These are phyloP conservation scores for Actinopyga echinites DNA, from an alignment of 53 echinoderm and acorn worm species.

Conservation along the genomic window DNA sequence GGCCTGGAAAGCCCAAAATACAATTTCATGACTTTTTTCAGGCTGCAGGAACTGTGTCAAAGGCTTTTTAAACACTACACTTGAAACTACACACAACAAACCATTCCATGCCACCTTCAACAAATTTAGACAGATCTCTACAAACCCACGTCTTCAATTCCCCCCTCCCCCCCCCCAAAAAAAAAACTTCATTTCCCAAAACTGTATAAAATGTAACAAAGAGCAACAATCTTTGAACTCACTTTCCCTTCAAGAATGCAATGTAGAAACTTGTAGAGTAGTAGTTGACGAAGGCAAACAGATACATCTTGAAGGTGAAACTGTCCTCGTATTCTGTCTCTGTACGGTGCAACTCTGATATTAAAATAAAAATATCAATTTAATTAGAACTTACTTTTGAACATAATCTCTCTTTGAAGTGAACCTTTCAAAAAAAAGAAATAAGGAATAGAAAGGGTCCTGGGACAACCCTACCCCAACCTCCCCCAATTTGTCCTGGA, in stretches of 20 bases:
- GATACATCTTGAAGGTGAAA: constrained; percentile 98
- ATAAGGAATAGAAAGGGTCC: neutral
- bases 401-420: neutral
- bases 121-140: no score
- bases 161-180: no score
- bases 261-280: constrained; percentile 98
- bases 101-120: no score
- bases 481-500: no score
- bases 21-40: no score
- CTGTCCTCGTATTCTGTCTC: constrained; percentile 98
- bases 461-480: neutral
- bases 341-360: constrained; percentile 92
- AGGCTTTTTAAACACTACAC: no score
- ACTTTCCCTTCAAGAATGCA: constrained; percentile 99
- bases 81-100: no score
- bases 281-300: constrained; percentile 99
- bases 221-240: constrained; percentile 10
- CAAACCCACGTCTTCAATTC: no score
- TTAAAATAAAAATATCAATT: neutral
- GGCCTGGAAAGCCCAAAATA: no score
- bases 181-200: no score
- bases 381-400: neutral
- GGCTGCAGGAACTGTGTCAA: no score
- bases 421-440: neutral
- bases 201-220: no score